phyloP scores from a whole-genome alignment of 2,797 vertebrate species.

The Microtus obscurus region DNA sequence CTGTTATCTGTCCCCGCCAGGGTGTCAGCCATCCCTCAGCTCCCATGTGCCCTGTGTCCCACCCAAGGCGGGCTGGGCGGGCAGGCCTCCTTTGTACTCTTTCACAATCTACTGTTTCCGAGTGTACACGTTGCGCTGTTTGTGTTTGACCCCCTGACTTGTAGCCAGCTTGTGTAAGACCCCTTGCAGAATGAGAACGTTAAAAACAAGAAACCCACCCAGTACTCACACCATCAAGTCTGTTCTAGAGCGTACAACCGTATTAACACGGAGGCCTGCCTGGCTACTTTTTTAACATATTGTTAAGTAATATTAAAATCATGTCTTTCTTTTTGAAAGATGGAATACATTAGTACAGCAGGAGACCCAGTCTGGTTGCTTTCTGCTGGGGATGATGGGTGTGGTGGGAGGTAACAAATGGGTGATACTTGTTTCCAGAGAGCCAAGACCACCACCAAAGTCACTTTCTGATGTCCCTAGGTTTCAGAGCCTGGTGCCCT shows the following conservation, averaged over 20 bases:
- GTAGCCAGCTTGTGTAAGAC: slow-evolving; percentile 99
- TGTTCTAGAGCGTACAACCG: slow-evolving; percentile 99
- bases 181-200: slow-evolving; percentile 94
- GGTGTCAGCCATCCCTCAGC: slow-evolving; percentile 65
- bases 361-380: slow-evolving; percentile 89
- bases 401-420: not conserved
- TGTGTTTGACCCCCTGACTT: slow-evolving; percentile 93
- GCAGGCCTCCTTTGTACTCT: slow-evolving; percentile 91
- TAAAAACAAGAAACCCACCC: slow-evolving; percentile 89
- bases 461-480: not conserved
- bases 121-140: slow-evolving; percentile 95
- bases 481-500: not conserved
- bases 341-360: slow-evolving; percentile 99
- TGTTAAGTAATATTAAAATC: slow-evolving; percentile 99
- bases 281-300: slow-evolving; percentile 99
- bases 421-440: not conserved
- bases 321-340: slow-evolving; percentile 99
- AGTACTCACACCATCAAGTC: slow-evolving; percentile 97
- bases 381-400: slow-evolving; percentile 76
- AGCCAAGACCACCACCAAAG: not conserved
- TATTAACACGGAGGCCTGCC: slow-evolving; percentile 99
- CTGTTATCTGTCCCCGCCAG: slow-evolving; percentile 83
- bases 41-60: slow-evolving; percentile 86
- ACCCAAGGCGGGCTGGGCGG: slow-evolving; percentile 88
- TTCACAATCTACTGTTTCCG: slow-evolving; percentile 93